Evolutionary conservation across 1,140 invertebrate genomes (phyloP), one percentile per base, ranked within the genome.

Genomic region (Diabrotica virgifera): DNA sequence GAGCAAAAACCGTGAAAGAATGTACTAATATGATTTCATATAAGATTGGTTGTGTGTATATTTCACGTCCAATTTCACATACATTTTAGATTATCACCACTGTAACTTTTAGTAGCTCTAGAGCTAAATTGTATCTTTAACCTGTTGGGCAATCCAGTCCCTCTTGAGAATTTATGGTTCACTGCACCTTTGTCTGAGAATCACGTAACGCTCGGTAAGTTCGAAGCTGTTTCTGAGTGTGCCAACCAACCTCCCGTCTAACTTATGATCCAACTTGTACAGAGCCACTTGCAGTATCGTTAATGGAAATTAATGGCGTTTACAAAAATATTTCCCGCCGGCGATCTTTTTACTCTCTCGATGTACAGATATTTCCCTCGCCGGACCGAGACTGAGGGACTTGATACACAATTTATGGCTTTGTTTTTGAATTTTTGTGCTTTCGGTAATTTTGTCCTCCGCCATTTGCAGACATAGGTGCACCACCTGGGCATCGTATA

Each of bases 291-390:
- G 58, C 58, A 50, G 58, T 35, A 59, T 46, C n/a, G 8, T 38
- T 59, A 59, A 59, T 59, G 58, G 58, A 59, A 59, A 59, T 59
- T 59, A 51, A 59, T 59, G 46, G 46, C 58, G 46, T 59, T 51
- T 38, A 35, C 58, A 51, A 46, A 46, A 59, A 59, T 50, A 40
- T 38, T 50, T 38, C 24, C 58, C 24, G 14, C 9, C 9, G 36
- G 24, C 8, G 6, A 24, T 57, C 36, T 11, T 6, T 46, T 46
- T 46, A 46, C 36, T n/a, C 36, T n/a, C 35, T 24, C 3, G 12
- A 53, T 53, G n/a, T 50, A 24, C 53, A 14, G 53, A 6, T 55
- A 10, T 12, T 36, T 24, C 13, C n/a, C 55, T 57, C 8, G 12
- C 5, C 55, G 24, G 9, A 12, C 55, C n/a, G 12, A n/a, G 6